Evolutionary conservation across 2,797 vertebrate genomes (phyloP), one percentile per base, ranked within the genome.

Genomic region (Antennarius maculatus): DNA sequence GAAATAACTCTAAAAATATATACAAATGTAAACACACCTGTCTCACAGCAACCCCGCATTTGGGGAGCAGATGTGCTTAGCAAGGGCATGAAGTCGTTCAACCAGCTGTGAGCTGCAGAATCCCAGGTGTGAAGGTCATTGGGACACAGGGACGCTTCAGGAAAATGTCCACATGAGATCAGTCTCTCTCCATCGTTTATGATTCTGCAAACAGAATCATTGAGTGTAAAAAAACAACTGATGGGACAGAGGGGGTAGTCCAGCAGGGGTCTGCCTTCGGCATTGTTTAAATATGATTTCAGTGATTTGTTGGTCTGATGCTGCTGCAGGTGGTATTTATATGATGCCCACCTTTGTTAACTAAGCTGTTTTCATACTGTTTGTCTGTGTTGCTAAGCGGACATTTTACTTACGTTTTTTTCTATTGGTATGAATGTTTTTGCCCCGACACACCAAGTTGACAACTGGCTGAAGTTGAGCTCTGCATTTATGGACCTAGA

Each of bases 41-140:
- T 61, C 71, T 69, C 48, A 42, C 62, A 87, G 80, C 88, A 89
- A 8, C 31, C 86, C 86, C 88, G 83, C 90, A 86, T 86, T 83
- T 86, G 86, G 76, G 31, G 66, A 85, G 77, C 89, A 89, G 88
- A 89, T 90, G 77, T 83, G 78, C 63, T 82, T 54, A 79, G 84
- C 77, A 83, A 80, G 68, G 47, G 61, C 39, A 71, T 52, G 13
- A 57, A 73, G 67, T 71, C 59, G 77, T 62, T 55, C 17, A 83
- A 81, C 58, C 86, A 75, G 81, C 80, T 88, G 83, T 54, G 75
- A 65, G 61, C 53, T 76, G 80, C 75, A 83, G 82, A 83, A 85
- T 81, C 76, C 76, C 79, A 88, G 87, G 79, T 87, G 85, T 77
- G 69, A 67, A 8, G 43, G 42, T 64, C 62, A 68, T 1, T 3